These are phyloP conservation scores for Cybosia mesomella DNA, from an alignment of 2,888 invertebrate genomes.

Conservation along the genomic window DNA sequence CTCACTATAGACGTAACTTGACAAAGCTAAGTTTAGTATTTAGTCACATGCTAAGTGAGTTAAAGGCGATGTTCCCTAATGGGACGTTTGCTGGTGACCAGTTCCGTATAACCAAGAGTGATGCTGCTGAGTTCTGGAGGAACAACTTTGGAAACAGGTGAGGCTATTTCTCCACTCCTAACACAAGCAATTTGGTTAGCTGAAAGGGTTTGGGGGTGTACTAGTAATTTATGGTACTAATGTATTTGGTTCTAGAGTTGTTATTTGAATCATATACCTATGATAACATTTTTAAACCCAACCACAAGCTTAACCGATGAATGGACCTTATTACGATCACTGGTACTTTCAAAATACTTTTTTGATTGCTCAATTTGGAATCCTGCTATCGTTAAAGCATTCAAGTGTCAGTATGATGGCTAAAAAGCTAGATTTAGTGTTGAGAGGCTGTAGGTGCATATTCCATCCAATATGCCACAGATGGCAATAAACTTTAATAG, in stretches of 20 bases:
- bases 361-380: no score
- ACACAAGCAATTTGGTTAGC: no score
- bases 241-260: no score
- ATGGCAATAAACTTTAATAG: no score
- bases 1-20: slow-evolving; percentile 96
- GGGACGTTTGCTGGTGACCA: slow-evolving; percentile 98
- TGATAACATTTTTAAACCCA: no score
- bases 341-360: no score
- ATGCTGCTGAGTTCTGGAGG: slow-evolving; percentile 99
- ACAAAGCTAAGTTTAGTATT: slow-evolving; percentile 99
- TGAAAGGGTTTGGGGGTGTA: no score
- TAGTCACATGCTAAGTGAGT: slow-evolving; percentile 99
- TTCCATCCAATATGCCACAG: no score
- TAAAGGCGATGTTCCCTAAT: slow-evolving; percentile 99
- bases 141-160: slow-evolving; percentile 98
- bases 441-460: neutral
- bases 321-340: no score
- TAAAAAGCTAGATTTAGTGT: neutral
- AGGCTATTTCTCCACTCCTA: slow-evolving; percentile 60
- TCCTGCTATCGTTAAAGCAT: neutral
- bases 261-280: no score
- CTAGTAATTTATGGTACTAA: no score
- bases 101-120: slow-evolving; percentile 99
- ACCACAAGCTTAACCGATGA: no score
- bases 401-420: neutral